Evolutionary conservation across 2,797 vertebrate genomes (phyloP).

Genomic region (Scyliorhinus canicula): DNA sequence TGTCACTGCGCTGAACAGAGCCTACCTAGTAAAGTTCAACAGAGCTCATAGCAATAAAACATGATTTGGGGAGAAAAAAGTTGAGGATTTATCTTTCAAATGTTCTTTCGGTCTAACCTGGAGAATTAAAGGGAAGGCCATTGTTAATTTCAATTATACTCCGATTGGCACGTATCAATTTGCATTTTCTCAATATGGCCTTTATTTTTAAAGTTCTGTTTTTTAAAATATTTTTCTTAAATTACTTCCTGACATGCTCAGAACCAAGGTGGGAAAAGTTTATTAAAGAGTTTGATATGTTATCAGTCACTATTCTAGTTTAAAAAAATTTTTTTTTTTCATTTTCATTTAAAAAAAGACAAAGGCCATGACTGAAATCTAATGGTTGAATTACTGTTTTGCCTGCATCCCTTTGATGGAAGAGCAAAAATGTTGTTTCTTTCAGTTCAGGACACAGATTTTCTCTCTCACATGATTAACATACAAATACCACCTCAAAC

Average conservation of each 20-base stretch:
- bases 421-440: not conserved
- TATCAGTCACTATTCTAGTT: not conserved
- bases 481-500: not conserved
- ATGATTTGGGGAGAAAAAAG: not conserved
- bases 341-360: too few relatives aligned
- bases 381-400: not conserved
- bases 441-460: not conserved
- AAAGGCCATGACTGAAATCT: not conserved
- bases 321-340: too few relatives aligned
- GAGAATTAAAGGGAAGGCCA: not conserved
- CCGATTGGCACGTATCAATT: not conserved
- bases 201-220: not conserved
- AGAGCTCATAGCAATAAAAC: not conserved
- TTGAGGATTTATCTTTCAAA: too few relatives aligned
- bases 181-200: not conserved
- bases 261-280: not conserved
- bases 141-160: not conserved
- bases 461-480: not conserved
- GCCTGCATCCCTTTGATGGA: not conserved
- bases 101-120: not conserved
- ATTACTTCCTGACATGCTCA: too few relatives aligned
- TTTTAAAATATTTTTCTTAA: not conserved
- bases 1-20: not conserved
- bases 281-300: not conserved
- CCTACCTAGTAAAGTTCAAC: not conserved